A percentile compares a stretch with the other conserved stretches of the same genome.
These are phyloP conservation scores for Brachycybe producta DNA, from an alignment of 2,888 invertebrate genomes.

Conservation along the genomic window DNA sequence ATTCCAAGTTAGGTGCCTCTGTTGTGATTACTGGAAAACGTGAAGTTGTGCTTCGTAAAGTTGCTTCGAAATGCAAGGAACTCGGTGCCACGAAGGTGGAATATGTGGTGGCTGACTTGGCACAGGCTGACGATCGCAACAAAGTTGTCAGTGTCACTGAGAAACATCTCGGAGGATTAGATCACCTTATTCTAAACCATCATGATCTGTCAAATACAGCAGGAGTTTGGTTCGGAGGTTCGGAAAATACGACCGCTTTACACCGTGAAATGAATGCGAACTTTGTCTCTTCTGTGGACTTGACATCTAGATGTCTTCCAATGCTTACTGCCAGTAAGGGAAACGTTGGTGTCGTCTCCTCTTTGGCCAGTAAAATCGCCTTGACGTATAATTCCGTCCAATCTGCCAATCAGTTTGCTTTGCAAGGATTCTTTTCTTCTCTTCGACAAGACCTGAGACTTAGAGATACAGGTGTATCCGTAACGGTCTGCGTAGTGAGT, in stretches of 20 bases:
- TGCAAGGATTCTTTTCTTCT: slow-evolving; percentile 12
- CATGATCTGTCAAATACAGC: neutral
- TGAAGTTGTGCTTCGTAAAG: too few relatives aligned
- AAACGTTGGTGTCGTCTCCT: slow-evolving; percentile 29
- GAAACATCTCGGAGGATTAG: neutral
- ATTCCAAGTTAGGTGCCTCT: too few relatives aligned
- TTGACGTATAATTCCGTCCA: neutral
- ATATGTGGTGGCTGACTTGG: too few relatives aligned
- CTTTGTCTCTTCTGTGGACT: slow-evolving; percentile 30
- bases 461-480: neutral
- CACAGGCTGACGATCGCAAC: too few relatives aligned
- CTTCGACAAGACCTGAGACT: slow-evolving; percentile 8
- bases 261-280: slow-evolving; percentile 27
- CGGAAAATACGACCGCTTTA: neutral
- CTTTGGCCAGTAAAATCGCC: slow-evolving; percentile 27
- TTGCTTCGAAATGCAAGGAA: too few relatives aligned
- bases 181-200: neutral
- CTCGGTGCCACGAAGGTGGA: too few relatives aligned
- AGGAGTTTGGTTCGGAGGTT: neutral
- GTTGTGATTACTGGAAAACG: too few relatives aligned
- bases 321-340: slow-evolving; percentile 27
- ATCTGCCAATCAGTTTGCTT: slow-evolving; percentile 3
- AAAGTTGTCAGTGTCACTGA: too few relatives aligned
- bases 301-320: slow-evolving; percentile 29
- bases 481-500: slow-evolving; percentile 9